Conservation (phyloP, 2,888 invertebrate genomes). For the Megaustenia siamemsis region DNA sequence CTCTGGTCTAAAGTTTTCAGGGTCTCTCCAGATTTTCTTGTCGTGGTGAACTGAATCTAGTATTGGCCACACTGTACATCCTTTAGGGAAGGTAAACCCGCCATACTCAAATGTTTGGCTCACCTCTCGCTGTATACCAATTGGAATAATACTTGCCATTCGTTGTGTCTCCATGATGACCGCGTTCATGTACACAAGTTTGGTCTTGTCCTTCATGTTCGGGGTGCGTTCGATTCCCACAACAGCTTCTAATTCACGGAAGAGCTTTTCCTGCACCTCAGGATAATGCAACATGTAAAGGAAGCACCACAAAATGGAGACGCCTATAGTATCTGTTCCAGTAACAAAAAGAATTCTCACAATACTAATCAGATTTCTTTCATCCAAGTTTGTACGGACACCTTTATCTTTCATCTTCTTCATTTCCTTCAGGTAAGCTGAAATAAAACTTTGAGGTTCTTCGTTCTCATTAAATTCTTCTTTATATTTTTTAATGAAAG, state of each 20-base stretch:
- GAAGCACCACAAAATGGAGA: conserved; percentile 91
- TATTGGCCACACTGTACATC: conserved; percentile 57
- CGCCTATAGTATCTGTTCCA: conserved; percentile 86
- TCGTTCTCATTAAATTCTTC: background rate
- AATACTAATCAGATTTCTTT: background rate
- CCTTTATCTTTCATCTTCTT: background rate
- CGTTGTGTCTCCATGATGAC: conserved; percentile 64
- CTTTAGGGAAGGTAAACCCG: conserved; percentile 67
- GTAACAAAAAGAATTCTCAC: background rate
- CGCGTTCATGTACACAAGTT: conserved; percentile 62
- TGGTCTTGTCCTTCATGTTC: conserved; percentile 47
- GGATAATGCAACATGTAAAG: conserved; percentile 89
- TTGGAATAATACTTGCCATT: conserved; percentile 60
- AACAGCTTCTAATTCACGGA: conserved; percentile 63
- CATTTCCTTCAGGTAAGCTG: background rate
- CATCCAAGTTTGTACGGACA: background rate
- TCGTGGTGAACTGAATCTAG: conserved; percentile 61
- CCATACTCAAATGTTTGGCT: conserved; percentile 46
- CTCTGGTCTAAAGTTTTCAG: conserved; percentile 54
- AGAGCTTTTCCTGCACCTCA: conserved; percentile 79
- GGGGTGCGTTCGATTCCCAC: conserved; percentile 68
- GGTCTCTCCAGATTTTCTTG: conserved; percentile 47
- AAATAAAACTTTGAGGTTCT: background rate
- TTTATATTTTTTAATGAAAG: background rate
- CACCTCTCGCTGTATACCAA: conserved; percentile 60